Conservation (phyloP, 2,888 invertebrate species). For the Dichetophora obliterata region DNA sequence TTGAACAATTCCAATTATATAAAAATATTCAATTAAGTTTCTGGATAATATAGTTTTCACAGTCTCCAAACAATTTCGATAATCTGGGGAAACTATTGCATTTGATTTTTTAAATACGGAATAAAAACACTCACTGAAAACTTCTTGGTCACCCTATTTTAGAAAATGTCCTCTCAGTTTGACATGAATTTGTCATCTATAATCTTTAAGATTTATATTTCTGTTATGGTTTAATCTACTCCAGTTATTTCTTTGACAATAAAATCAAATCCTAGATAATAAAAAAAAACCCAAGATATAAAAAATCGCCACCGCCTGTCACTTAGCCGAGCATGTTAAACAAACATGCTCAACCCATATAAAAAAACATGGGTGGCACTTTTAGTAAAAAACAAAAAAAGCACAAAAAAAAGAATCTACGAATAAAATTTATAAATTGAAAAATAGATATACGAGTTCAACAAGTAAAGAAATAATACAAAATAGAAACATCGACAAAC, state of each 20-base stretch:
- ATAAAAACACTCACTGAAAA: too few species aligned
- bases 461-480: neutral
- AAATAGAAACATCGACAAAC: neutral
- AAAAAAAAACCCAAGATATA: slow-evolving; percentile 10
- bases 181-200: too few species aligned
- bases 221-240: slow-evolving; percentile 18
- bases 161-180: too few species aligned
- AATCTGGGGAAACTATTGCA: too few species aligned
- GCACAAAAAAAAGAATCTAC: neutral
- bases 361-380: too few species aligned
- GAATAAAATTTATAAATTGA: neutral
- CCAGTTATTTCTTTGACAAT: slow-evolving; percentile 38
- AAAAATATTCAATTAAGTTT: too few species aligned
- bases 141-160: too few species aligned
- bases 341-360: too few species aligned
- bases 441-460: neutral
- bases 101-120: too few species aligned
- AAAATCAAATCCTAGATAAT: slow-evolving; percentile 40
- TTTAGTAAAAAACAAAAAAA: neutral
- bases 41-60: too few species aligned
- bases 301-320: slow-evolving; percentile 2
- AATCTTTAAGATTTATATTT: neutral
- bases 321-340: neutral
- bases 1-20: too few species aligned
- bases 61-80: too few species aligned